Percentiles rank a stretch among this genome's conserved stretches.
Evolutionary conservation across 2,797 vertebrate genomes (phyloP).

Genomic region (Chromobotia macracanthus): DNA sequence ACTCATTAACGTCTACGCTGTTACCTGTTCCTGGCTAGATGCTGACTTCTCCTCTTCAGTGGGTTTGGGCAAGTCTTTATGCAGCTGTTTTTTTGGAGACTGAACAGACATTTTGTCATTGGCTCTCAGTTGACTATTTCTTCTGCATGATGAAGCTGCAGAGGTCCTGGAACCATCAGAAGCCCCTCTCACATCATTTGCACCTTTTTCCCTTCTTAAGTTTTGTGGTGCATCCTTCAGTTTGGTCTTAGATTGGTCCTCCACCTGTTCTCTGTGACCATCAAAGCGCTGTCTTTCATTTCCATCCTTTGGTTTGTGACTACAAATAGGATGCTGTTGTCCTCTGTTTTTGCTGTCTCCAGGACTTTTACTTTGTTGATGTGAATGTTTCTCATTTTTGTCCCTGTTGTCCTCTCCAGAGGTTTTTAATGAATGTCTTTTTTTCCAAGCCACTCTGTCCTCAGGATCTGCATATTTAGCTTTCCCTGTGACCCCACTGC

Average conservation of each 20-base stretch:
- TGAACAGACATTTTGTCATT: constrained; percentile 47
- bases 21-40: constrained; percentile 48
- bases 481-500: not conserved
- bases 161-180: constrained; percentile 62
- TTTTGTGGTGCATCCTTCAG: constrained; percentile 64
- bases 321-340: constrained; percentile 2
- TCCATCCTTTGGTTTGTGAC: constrained; percentile 26
- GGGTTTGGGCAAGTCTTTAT: constrained; percentile 55
- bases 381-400: constrained; percentile 26
- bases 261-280: constrained; percentile 25
- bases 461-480: constrained; percentile 19
- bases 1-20: not conserved
- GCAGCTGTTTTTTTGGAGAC: constrained; percentile 48
- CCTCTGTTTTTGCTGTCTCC: constrained; percentile 30
- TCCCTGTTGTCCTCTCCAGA: constrained; percentile 17
- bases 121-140: constrained; percentile 73
- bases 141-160: constrained; percentile 55
- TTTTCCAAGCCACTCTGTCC: constrained; percentile 41
- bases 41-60: constrained; percentile 59
- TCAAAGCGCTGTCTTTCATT: constrained; percentile 15
- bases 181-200: constrained; percentile 59
- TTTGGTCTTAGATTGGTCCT: constrained; percentile 66
- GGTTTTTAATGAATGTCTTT: constrained; percentile 38
- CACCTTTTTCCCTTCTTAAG: constrained; percentile 56
- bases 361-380: constrained; percentile 7